Evolutionary conservation across 2,888 invertebrate genomes (phyloP).

Genomic region (Nemapogon koenigi): DNA sequence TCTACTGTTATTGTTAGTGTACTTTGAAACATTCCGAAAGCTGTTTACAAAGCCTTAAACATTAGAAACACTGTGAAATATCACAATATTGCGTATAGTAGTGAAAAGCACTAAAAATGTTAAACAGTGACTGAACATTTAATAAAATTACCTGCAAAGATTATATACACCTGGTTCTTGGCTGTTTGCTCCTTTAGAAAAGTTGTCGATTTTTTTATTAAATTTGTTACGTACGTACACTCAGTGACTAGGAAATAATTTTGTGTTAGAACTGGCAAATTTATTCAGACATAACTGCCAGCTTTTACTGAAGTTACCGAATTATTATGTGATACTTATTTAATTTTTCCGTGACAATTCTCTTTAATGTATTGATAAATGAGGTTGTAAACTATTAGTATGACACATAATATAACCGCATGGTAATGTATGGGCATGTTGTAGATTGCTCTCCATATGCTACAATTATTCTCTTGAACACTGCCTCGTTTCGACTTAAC

Average conservation of each 20-base stretch:
- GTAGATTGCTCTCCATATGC: constrained; percentile 43
- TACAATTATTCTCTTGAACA: constrained; percentile 32
- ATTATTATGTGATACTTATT: constrained; percentile 18
- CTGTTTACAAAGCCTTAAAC: constrained; percentile 60
- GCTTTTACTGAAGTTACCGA: constrained; percentile 13
- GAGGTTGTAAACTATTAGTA: constrained; percentile 61
- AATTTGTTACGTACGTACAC: too few species aligned
- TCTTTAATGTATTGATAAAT: constrained; percentile 56
- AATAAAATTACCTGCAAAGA: neutral
- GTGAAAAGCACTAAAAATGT: constrained; percentile 35
- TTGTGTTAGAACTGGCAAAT: too few species aligned
- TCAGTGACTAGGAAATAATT: too few species aligned
- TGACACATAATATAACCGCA: constrained; percentile 54
- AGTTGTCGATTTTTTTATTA: constrained; percentile 27
- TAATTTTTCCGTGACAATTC: constrained; percentile 39
- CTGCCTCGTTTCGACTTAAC: constrained; percentile 33
- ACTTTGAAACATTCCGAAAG: constrained; percentile 62
- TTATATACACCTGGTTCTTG: constrained; percentile 19
- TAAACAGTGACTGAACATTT: neutral
- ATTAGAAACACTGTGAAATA: constrained; percentile 39
- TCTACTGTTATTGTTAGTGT: constrained; percentile 53
- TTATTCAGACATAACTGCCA: constrained; percentile 16
- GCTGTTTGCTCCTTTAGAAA: constrained; percentile 42
- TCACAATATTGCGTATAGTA: constrained; percentile 45
- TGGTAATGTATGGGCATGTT: constrained; percentile 61